phyloP scores from a whole-genome alignment of 1,140 invertebrate genomes.

The Acromyrmex echinatior region DNA sequence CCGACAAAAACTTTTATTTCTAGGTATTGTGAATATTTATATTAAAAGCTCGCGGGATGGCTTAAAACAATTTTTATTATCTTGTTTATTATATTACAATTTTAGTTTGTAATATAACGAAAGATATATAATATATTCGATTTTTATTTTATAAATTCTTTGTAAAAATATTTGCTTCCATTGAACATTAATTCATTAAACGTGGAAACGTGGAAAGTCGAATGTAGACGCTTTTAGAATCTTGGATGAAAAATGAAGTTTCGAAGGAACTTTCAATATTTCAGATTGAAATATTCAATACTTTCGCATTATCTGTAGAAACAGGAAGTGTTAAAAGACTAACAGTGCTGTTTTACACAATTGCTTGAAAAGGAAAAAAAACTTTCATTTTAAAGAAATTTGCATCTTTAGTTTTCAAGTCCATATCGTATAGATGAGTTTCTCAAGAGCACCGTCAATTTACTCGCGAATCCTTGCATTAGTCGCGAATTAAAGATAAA shows the following conservation, averaged over 20 bases:
- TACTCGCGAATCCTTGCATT: constrained; percentile 31
- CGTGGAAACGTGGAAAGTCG: background rate
- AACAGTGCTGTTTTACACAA: constrained; percentile 12
- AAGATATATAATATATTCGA: background rate
- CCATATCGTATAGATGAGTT: constrained; percentile 34
- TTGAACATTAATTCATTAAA: background rate
- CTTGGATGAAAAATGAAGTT: background rate
- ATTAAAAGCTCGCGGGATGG: background rate
- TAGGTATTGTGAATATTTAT: background rate
- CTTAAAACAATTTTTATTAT: background rate
- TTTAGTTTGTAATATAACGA: background rate
- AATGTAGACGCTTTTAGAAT: background rate
- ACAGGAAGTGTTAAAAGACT: constrained; percentile 25
- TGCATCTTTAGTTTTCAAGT: constrained; percentile 10
- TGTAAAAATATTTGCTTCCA: background rate
- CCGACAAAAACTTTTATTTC: background rate
- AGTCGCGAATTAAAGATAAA: constrained; percentile 29
- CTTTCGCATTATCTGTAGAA: background rate
- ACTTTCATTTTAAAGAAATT: background rate
- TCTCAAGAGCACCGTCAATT: background rate
- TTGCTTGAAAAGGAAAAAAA: background rate
- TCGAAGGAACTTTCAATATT: constrained; percentile 24
- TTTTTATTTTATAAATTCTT: background rate
- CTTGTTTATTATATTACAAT: too few relatives aligned
- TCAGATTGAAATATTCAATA: background rate